Conservation (phyloP, 2,113 vertebrate species). For the Nycticebus coucang region DNA sequence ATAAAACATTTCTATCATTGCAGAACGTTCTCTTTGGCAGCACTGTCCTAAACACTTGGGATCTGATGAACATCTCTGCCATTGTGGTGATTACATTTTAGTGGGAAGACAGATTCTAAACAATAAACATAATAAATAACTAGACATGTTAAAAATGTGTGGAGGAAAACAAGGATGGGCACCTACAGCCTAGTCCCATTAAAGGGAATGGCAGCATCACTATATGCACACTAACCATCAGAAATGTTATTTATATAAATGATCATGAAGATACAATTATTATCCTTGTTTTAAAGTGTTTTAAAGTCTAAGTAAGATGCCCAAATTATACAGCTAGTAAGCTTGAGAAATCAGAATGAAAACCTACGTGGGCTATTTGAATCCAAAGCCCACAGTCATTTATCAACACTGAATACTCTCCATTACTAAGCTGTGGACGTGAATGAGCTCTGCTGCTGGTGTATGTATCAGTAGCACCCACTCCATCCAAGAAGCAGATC, state of each 20-base stretch:
- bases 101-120: neutral
- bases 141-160: constrained; percentile 2
- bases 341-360: neutral
- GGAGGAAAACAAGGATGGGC: no score
- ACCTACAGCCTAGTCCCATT: neutral
- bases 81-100: neutral
- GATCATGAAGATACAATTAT: neutral
- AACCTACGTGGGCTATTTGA: neutral
- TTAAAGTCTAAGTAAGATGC: neutral
- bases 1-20: neutral
- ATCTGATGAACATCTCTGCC: neutral
- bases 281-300: neutral
- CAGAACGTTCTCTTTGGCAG: neutral
- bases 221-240: neutral
- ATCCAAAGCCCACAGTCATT: neutral
- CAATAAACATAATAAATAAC: neutral
- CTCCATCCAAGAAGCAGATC: neutral
- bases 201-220: neutral
- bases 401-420: neutral
- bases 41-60: neutral
- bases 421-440: neutral
- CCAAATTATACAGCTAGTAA: constrained; percentile 16
- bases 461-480: neutral
- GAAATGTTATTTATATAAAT: neutral
- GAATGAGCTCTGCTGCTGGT: neutral